Evolutionary conservation across 2,113 vertebrate genomes (phyloP), one percentile per base, ranked within the genome.

Genomic region (Vidua chalybeata): DNA sequence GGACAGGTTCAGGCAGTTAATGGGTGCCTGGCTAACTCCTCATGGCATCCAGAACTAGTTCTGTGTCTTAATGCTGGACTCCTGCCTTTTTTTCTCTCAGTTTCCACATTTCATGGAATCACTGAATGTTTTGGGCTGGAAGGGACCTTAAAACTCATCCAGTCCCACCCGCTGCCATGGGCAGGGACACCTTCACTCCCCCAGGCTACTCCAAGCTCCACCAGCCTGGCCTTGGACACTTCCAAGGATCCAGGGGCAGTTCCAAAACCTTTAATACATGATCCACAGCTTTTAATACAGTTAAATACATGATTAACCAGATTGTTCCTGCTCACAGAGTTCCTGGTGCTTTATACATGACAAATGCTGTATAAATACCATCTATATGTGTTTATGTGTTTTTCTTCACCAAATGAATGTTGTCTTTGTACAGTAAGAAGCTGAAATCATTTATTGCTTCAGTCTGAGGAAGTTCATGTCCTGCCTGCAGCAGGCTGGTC

Each of bases 401-500:
- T 94, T 76, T 64, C 73, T 75, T 82, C 58, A 54, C 39, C 64
- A 87, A 93, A 82, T 82, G 58, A 76, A 68, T 49, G 61, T 84
- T 9, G 4, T 81, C 91, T 84, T 74, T 68, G 52, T 78, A 18
- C 67, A 41, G 5, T 5, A 82, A 83, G 64, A 73, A 79, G 67
- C 74, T 58, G 63, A 82, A 93, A 59, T 69, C 37, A 73, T 93
- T 89, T 87, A 87, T 58, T 71, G 84, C 90, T 89, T 73, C 89
- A 68, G 45, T 91, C 84, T 52, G 46, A 92, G 77, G 54, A 75
- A 75, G 74, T 64, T 68, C 64, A 83, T 9, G 28, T 78, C 89
- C 94, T 94, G 91, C 84, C 87, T 76, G 35, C 84, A 94, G 80
- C 59, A 82, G 78, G n/a, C 37, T 77, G 76, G 14, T 41, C 77